phyloP scores from a whole-genome alignment of 2,797 vertebrate genomes.

The Mionectes olivaceus region DNA sequence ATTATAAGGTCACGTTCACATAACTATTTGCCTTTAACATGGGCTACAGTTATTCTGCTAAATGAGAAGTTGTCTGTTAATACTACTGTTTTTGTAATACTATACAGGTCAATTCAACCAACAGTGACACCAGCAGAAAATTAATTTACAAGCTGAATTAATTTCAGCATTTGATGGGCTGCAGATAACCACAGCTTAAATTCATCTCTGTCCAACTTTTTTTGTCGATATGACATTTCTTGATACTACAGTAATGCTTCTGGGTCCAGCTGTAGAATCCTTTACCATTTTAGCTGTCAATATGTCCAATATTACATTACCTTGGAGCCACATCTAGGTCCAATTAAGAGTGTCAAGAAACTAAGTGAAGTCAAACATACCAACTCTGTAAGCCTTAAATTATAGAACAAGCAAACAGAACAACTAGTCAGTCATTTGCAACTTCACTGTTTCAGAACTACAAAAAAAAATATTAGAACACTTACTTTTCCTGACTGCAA shows the following conservation, averaged over 20 bases:
- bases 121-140: not conserved
- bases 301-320: not conserved
- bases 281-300: not conserved
- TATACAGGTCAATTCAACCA: not conserved
- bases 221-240: not conserved
- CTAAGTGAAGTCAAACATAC: not conserved
- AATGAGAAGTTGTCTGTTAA: not conserved
- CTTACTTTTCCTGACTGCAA: constrained; percentile 98
- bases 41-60: not conserved
- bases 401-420: not conserved
- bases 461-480: not conserved
- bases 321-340: not conserved
- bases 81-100: not conserved
- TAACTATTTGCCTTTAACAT: not conserved
- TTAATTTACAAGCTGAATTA: not conserved
- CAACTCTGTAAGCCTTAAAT: not conserved
- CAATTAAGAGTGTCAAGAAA: not conserved
- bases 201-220: not conserved
- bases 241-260: not conserved
- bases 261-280: not conserved
- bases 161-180: not conserved
- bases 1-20: not conserved
- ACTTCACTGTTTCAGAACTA: not conserved
- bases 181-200: not conserved
- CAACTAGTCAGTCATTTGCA: not conserved